Evolutionary conservation across 2,113 vertebrate genomes (phyloP).

Genomic region (Neotragus moschatus): DNA sequence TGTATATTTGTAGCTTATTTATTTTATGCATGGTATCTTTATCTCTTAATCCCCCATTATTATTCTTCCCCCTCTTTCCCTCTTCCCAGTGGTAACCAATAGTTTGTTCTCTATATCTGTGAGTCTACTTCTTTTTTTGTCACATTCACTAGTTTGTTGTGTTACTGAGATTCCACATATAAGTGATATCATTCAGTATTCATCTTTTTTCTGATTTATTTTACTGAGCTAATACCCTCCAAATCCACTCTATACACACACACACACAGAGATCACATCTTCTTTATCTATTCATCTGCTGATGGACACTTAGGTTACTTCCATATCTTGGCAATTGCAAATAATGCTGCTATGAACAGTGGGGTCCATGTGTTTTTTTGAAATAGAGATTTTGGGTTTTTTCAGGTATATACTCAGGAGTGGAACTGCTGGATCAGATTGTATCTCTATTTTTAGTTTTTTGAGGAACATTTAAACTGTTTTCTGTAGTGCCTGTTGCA

Average conservation of each 20-base stretch:
- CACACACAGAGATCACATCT: background rate
- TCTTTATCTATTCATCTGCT: background rate
- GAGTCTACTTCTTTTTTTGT: background rate
- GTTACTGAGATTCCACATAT: background rate
- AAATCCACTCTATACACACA: background rate
- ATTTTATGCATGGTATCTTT: background rate
- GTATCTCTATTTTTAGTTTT: background rate
- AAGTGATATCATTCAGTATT: background rate
- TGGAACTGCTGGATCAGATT: background rate
- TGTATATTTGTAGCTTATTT: too few species aligned
- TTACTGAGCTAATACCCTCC: background rate
- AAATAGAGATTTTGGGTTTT: background rate
- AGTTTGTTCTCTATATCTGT: background rate
- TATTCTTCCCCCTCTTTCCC: background rate
- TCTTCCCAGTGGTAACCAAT: background rate
- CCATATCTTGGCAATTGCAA: background rate
- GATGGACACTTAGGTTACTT: background rate
- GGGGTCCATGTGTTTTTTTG: background rate
- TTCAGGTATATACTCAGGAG: background rate
- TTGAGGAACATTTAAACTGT: background rate
- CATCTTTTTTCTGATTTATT: background rate
- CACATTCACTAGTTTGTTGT: background rate
- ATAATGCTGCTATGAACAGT: background rate
- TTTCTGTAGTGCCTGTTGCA: background rate
- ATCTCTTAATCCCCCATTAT: background rate